Evolutionary conservation across 1,140 invertebrate species (phyloP), one percentile per base, ranked within the genome.

Genomic region (Drosophila athabasca): DNA sequence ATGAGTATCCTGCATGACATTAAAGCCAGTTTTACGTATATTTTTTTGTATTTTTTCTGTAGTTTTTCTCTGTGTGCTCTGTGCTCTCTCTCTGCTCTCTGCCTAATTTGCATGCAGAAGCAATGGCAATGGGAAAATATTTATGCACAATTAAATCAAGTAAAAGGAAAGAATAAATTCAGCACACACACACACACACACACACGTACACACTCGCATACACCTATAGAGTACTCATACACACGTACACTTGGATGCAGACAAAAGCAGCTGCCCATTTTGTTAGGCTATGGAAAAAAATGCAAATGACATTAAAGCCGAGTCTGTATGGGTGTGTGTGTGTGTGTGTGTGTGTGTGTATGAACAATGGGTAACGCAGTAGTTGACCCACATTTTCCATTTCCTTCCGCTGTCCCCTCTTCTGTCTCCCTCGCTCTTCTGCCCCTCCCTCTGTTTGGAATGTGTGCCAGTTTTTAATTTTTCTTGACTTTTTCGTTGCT

Each of bases 121-220:
- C 75, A 72, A 62, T 41, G 51, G 69, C 60, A 72, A 67, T 68
- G 71, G 53, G 51, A 84, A 88, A 89, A 89, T 89, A 89, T 89
- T 88, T 83, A 89, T 88, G 83, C 73, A 81, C 81, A 84, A 84
- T 84, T 84, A 87, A 85, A 87, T 81, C 82, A 85, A 87, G 74
- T 78, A 74, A 81, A 81, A 76, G 67, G 57, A 84, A 72, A 51
- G 57, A 77, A 87, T 84, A 82, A 81, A 87, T 82, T 81, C 62
- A 45, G 35, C 43, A 31, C 39, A 35, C 59, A 52, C 15, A 43
- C 46, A 24, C 9, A 44, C 43, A 45, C 9, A 26, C 17, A 59
- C 9, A 24, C 22, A 24, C 24, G 29, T 54, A 52, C 15, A 43
- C 29, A 31, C 29, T 29, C 29, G 29, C 2, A 2, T 1, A 9